A percentile compares a stretch with the other conserved stretches of the same genome.
phyloP scores from a whole-genome alignment of 2,888 invertebrate genomes.

The Callyntrura guangdongensis region DNA sequence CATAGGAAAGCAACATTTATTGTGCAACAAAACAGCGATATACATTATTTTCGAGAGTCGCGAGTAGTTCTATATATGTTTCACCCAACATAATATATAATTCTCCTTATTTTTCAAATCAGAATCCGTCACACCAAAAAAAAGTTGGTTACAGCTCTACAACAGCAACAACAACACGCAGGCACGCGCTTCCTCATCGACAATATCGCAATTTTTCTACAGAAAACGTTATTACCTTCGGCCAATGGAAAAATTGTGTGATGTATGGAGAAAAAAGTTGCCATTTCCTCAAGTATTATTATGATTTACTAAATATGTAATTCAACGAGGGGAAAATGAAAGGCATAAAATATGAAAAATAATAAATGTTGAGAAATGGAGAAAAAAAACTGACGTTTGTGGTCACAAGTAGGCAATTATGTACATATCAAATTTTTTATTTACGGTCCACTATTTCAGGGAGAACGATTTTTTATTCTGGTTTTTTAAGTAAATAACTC shows the following conservation, averaged over 20 bases:
- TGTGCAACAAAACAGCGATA: background rate
- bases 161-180: conserved; percentile 62
- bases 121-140: conserved; percentile 27
- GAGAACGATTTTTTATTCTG: background rate
- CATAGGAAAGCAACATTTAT: background rate
- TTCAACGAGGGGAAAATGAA: conserved; percentile 48
- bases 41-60: background rate
- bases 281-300: conserved; percentile 58
- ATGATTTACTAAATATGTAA: conserved; percentile 63
- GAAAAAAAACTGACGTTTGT: background rate
- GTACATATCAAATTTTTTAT: conserved; percentile 34
- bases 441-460: background rate
- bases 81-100: background rate
- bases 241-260: conserved; percentile 72
- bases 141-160: conserved; percentile 46
- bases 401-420: conserved; percentile 36
- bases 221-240: conserved; percentile 54
- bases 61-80: conserved; percentile 7
- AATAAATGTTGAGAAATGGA: background rate
- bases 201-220: conserved; percentile 58
- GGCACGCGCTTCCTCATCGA: conserved; percentile 68
- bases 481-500: background rate
- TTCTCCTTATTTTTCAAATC: conserved; percentile 16
- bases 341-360: conserved; percentile 52
- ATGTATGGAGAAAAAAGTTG: conserved; percentile 60